Conservation (phyloP, 2,888 invertebrate species). For the Hirtodrosophila histrioides region DNA sequence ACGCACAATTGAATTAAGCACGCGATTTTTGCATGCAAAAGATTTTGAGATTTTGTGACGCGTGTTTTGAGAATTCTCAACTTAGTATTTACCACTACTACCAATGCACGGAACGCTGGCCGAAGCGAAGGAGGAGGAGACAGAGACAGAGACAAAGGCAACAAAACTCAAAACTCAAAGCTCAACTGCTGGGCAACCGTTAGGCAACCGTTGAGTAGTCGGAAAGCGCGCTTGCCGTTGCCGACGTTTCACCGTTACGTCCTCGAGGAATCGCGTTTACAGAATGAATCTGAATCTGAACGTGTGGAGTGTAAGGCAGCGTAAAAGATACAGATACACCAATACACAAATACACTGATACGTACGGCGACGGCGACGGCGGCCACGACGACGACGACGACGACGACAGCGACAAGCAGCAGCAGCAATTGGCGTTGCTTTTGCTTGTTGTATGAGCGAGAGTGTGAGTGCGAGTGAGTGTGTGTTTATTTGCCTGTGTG, state of each 20-base stretch:
- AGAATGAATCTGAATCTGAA: slow-evolving; percentile 85
- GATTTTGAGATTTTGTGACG: slow-evolving; percentile 28
- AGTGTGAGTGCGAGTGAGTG: slow-evolving; percentile 39
- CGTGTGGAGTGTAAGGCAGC: slow-evolving; percentile 84
- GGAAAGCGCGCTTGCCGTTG: slow-evolving; percentile 78
- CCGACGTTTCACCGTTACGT: slow-evolving; percentile 84
- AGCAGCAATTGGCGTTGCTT: slow-evolving; percentile 66
- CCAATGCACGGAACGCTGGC: slow-evolving; percentile 26
- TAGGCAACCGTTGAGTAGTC: slow-evolving; percentile 67
- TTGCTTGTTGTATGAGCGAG: slow-evolving; percentile 37
- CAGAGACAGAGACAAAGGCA: slow-evolving; percentile 35
- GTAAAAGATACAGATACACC: slow-evolving; percentile 82
- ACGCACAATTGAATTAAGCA: slow-evolving; percentile 47
- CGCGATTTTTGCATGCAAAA: slow-evolving; percentile 63
- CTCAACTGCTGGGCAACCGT: slow-evolving; percentile 57
- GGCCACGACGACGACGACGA: slow-evolving; percentile 18
- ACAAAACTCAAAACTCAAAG: slow-evolving; percentile 47
- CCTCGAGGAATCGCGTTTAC: slow-evolving; percentile 85
- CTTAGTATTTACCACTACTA: slow-evolving; percentile 33
- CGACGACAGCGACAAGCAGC: slow-evolving; percentile 64
- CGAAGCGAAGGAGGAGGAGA: slow-evolving; percentile 18
- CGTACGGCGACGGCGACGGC: slow-evolving; percentile 12
- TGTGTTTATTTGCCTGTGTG: slow-evolving; percentile 31
- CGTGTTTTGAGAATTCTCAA: slow-evolving; percentile 48
- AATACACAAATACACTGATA: slow-evolving; percentile 41